Conservation (phyloP, 2,888 invertebrate genomes). For the Apotomis betuletana region DNA sequence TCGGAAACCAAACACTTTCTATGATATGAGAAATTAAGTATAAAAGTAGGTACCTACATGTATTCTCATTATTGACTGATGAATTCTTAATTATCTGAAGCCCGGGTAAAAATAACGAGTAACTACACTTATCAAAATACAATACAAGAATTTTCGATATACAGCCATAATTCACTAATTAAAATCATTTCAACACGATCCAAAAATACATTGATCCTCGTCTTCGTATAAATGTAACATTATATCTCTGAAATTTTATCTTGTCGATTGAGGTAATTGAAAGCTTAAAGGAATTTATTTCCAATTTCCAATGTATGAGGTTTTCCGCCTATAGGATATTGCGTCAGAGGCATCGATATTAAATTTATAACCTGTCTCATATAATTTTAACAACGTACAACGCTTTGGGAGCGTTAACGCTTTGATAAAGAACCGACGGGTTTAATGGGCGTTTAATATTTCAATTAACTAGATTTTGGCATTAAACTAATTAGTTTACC, state of each 20-base stretch:
- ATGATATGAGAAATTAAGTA: no score
- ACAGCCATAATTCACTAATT: background rate
- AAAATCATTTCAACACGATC: slow-evolving; percentile 2
- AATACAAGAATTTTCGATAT: background rate
- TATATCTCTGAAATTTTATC: slow-evolving; percentile 69
- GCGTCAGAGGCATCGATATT: slow-evolving; percentile 52
- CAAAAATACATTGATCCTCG: background rate
- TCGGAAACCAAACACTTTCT: no score
- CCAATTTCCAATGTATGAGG: slow-evolving; percentile 78
- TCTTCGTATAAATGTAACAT: slow-evolving; percentile 52
- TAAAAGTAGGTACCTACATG: no score
- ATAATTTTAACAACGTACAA: slow-evolving; percentile 52
- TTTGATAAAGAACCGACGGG: slow-evolving; percentile 20
- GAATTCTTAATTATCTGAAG: no score
- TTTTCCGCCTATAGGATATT: slow-evolving; percentile 68
- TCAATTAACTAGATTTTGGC: slow-evolving; percentile 17
- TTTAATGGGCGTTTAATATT: slow-evolving; percentile 27
- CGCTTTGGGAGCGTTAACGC: slow-evolving; percentile 33
- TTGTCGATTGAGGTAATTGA: slow-evolving; percentile 80
- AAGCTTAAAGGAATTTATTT: slow-evolving; percentile 83
- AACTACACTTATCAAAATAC: background rate
- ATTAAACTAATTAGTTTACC: slow-evolving; percentile 4
- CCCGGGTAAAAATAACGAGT: background rate
- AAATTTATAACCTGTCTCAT: slow-evolving; percentile 61
- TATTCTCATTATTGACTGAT: no score